phyloP scores from a whole-genome alignment of 2,888 invertebrate species.

The Stenodema calcarata region DNA sequence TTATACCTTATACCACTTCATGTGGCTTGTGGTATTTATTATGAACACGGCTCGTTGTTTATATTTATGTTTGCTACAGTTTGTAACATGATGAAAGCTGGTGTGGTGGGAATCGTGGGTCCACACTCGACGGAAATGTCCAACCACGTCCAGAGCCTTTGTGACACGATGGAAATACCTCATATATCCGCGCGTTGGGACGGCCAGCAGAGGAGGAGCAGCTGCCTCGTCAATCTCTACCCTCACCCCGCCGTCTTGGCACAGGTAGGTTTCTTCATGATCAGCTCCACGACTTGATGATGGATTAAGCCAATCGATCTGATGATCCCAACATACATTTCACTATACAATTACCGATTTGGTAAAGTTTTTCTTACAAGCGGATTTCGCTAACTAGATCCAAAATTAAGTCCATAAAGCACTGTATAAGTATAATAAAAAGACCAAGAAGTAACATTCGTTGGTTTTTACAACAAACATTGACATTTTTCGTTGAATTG shows the following conservation, averaged over 20 bases:
- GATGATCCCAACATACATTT: no score
- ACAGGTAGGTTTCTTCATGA: conserved; percentile 59
- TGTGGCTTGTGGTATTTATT: background rate
- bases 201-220: conserved; percentile 58
- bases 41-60: no score
- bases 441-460: no score
- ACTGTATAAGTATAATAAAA: no score
- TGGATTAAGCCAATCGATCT: no score
- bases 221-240: conserved; percentile 64
- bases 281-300: no score
- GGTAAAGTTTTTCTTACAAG: no score
- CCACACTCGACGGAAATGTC: conserved; percentile 64
- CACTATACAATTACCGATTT: no score
- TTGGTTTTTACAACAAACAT: no score
- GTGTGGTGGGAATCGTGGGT: conserved; percentile 66
- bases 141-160: conserved; percentile 66
- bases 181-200: conserved; percentile 66
- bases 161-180: conserved; percentile 66
- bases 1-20: background rate
- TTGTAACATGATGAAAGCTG: conserved; percentile 63
- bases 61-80: conserved; percentile 59
- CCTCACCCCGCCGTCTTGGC: conserved; percentile 65
- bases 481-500: no score
- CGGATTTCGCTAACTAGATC: no score
- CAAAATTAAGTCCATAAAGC: no score